These are phyloP conservation scores for Trissolcus japonicus DNA, from an alignment of 2,888 invertebrate genomes.

Conservation along the genomic window DNA sequence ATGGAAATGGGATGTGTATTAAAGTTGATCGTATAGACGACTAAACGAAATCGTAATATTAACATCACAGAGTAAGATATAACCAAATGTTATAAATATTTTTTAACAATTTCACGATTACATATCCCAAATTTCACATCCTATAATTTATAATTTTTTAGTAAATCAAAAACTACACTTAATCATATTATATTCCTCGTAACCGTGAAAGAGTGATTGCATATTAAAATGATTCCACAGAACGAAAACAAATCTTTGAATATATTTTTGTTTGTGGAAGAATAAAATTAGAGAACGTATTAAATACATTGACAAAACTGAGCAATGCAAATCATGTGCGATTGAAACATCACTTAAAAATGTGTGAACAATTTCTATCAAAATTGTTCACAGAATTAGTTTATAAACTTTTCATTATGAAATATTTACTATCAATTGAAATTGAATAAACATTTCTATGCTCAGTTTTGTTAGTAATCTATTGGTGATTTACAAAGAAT, in stretches of 20 bases:
- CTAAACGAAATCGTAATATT: conserved; percentile 56
- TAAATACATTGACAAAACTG: conserved; percentile 24
- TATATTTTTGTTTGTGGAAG: background rate
- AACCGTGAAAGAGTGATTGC: conserved; percentile 25
- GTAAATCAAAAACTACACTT: background rate
- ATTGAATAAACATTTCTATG: background rate
- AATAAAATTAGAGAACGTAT: too few species aligned
- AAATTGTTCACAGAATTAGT: too few species aligned
- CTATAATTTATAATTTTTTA: background rate
- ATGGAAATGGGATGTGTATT: conserved; percentile 27
- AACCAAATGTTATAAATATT: conserved; percentile 50
- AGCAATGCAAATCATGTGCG: conserved; percentile 24
- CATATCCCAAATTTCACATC: background rate
- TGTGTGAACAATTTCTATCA: background rate
- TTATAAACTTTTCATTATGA: background rate
- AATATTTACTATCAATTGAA: background rate
- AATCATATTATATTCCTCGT: background rate
- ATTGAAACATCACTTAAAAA: background rate
- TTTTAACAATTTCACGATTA: conserved; percentile 35
- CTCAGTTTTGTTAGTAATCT: conserved; percentile 29
- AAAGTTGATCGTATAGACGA: conserved; percentile 44
- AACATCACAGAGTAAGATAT: conserved; percentile 63
- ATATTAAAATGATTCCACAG: conserved; percentile 20
- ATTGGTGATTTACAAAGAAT: conserved; percentile 16
- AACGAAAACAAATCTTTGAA: conserved; percentile 43